Base-by-base conservation (phyloP, 2,113 vertebrate species). In the Oryzias woworae region DNA sequence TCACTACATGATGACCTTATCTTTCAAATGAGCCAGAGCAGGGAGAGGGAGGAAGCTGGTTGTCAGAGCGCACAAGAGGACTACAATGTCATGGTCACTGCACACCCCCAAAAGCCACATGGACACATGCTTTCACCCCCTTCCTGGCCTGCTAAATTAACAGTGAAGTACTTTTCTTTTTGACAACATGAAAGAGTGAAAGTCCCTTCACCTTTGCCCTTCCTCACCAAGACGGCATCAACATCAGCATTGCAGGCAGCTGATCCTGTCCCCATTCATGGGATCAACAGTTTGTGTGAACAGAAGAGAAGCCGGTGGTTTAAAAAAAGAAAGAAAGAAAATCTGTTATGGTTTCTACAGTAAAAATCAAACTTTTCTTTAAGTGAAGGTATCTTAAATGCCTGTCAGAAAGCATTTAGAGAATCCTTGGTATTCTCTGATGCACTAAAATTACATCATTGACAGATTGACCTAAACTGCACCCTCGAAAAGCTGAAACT, bases 11-110 rank as follows among this genome's bases (percentile, higher is more conserved):
- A 50, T 72, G 65, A 58, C 67, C 60, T 76, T 65, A 69, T 75
- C 67, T 69, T 64, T 71, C 10, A 78, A 76, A 76, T 67, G 62
- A 78, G 69, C 68, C 53, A 14, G 55, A 20, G 58, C 53, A 55
- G 28, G n/a, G 54, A 77, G 45, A 57, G 31, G 46, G 76, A 83
- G 78, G 71, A 81, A 66, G 76, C 61, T 51, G 54, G 58, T 58
- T 72, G 64, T 66, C 71, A 67, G 69, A 7, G 13, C 23, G 18
- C 47, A 45, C 20, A 28, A 45, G 54, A 54, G 50, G 14, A 18
- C 61, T 62, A 44, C 48, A 49, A 59, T 53, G 54, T 57, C 76
- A 67, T 54, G 15, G 58, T 49, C 53, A 46, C 45, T 7, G 45
- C 45, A n/a, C 36, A 46, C n/a, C 53, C 53, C 28, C 36, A 12